phyloP scores from a whole-genome alignment of 2,113 vertebrate species.

The Marcusenius ussheri region DNA sequence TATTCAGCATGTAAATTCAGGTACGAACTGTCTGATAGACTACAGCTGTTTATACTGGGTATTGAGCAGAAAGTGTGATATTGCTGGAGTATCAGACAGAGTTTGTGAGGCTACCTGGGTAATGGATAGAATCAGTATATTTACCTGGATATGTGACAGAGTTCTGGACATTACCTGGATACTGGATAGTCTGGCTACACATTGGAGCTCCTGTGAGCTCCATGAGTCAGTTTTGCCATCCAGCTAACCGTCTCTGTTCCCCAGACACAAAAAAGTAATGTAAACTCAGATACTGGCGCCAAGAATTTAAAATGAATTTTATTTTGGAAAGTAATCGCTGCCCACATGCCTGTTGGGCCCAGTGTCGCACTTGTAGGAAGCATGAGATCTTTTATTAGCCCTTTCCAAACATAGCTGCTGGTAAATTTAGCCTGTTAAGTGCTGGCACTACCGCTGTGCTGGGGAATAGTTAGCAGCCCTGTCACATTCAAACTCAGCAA shows the following conservation, averaged over 20 bases:
- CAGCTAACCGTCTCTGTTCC: neutral
- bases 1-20: neutral
- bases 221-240: neutral
- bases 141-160: neutral
- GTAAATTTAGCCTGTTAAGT: neutral
- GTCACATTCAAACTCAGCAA: neutral
- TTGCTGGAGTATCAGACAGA: neutral
- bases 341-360: neutral
- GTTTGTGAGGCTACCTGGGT: neutral
- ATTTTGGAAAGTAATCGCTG: neutral
- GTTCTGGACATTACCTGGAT: neutral
- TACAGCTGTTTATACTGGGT: neutral
- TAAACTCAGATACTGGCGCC: neutral
- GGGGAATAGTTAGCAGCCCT: neutral
- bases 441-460: neutral
- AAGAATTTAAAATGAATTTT: neutral
- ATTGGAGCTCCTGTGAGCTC: neutral
- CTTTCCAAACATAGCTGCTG: slow-evolving; percentile 2
- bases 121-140: neutral
- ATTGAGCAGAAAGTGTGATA: neutral
- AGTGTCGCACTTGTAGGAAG: neutral
- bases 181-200: neutral
- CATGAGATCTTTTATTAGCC: neutral
- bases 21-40: neutral
- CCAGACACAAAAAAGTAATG: neutral